Conservation (phyloP, 2,888 invertebrate genomes). For the Leuctra nigra region DNA sequence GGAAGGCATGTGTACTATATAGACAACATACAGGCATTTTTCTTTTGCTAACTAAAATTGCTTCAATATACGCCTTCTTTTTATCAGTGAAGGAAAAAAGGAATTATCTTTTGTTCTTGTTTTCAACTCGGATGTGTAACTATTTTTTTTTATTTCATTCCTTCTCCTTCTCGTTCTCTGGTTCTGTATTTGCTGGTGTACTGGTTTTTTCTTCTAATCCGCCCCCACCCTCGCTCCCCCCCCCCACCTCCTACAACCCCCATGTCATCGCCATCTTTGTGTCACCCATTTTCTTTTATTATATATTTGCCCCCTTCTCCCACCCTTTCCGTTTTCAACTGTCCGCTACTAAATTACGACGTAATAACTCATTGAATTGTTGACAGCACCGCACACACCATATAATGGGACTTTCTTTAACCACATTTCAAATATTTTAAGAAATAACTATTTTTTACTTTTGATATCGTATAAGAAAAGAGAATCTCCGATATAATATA, state of each 20-base stretch:
- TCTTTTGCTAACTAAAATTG: too few species aligned
- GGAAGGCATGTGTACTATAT: too few species aligned
- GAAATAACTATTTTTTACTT: background rate
- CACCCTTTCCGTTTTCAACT: slow-evolving; percentile 21
- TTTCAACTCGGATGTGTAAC: background rate
- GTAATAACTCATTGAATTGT: slow-evolving; percentile 27
- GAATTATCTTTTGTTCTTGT: background rate
- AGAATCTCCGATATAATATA: too few species aligned
- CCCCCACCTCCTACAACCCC: background rate
- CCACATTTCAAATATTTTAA: slow-evolving; percentile 13
- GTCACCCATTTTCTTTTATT: slow-evolving; percentile 20
- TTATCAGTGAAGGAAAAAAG: too few species aligned
- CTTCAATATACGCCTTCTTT: too few species aligned
- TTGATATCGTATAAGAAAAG: too few species aligned
- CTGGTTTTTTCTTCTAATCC: slow-evolving; percentile 7
- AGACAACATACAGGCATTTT: too few species aligned
- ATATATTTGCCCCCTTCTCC: slow-evolving; percentile 19
- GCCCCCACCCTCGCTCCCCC: background rate
- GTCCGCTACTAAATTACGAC: slow-evolving; percentile 27
- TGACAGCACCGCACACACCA: slow-evolving; percentile 22
- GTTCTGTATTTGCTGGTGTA: background rate
- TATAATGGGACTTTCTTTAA: background rate
- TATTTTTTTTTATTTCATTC: too few species aligned
- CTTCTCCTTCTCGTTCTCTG: too few species aligned
- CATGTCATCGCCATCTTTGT: slow-evolving; percentile 21